Evolutionary conservation across 2,797 vertebrate genomes (phyloP).

Genomic region (Chromobotia macracanthus): DNA sequence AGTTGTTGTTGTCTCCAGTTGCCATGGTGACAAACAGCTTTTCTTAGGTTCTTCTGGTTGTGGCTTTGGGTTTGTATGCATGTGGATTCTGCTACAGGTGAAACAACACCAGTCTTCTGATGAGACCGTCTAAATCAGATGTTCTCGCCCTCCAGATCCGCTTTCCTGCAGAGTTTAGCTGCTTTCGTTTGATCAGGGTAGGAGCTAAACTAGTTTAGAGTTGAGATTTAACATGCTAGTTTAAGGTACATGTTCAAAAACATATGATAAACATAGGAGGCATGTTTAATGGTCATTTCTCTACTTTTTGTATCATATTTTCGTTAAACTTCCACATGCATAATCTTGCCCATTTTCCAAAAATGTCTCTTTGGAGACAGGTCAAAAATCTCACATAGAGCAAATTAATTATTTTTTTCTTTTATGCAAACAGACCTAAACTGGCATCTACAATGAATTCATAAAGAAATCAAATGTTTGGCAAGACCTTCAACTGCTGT

Average conservation of each 20-base stretch:
- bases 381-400: neutral
- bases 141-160: too few relatives aligned
- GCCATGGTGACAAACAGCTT: constrained; percentile 29
- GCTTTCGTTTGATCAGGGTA: too few relatives aligned
- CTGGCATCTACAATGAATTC: neutral
- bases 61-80: neutral
- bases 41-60: neutral
- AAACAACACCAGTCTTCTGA: neutral
- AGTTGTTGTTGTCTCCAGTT: constrained; percentile 38
- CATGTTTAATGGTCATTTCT: too few relatives aligned
- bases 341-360: neutral
- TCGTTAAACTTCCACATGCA: neutral
- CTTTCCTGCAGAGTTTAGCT: too few relatives aligned
- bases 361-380: neutral
- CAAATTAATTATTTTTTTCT: neutral
- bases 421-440: neutral
- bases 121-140: too few relatives aligned
- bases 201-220: too few relatives aligned
- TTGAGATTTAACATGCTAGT: too few relatives aligned
- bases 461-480: neutral
- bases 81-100: neutral
- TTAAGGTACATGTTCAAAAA: too few relatives aligned
- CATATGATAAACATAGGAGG: too few relatives aligned
- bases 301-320: too few relatives aligned
- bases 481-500: constrained; percentile 11